Evolutionary conservation across 2,113 vertebrate genomes (phyloP).

Genomic region (Chloropsis cyanopogon): DNA sequence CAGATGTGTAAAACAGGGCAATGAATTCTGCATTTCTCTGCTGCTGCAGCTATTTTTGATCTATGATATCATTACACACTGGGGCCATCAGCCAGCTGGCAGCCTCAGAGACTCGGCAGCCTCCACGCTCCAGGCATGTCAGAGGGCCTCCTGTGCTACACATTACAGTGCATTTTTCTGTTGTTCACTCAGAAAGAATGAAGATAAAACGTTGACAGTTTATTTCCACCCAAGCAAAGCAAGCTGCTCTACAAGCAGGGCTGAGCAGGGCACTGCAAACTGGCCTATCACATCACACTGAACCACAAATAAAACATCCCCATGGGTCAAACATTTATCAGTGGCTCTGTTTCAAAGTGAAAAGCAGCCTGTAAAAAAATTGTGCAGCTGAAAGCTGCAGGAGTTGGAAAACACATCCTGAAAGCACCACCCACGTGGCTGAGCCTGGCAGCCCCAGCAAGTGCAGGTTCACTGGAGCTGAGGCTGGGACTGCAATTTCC

Average conservation of each 20-base stretch:
- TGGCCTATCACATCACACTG: fast-evolving
- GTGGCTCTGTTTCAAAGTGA: not conserved
- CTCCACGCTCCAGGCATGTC: not conserved
- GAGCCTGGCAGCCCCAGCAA: not conserved
- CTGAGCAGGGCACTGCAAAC: not conserved
- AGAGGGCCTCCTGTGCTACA: slow-evolving; percentile 2
- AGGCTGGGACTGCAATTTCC: not conserved
- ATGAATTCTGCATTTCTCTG: not conserved
- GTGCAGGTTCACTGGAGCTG: not conserved
- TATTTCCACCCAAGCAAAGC: not conserved
- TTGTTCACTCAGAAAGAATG: not conserved
- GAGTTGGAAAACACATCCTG: not conserved
- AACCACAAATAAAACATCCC: not conserved
- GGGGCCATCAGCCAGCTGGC: slow-evolving; percentile 42
- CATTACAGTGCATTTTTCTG: not conserved
- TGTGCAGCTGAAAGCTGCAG: not conserved
- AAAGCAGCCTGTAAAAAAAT: not conserved
- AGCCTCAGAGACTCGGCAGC: not conserved
- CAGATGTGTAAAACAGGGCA: not conserved
- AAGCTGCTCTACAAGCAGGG: not conserved
- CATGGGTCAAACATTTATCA: not conserved
- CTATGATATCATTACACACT: slow-evolving; percentile 22
- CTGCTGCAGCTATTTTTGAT: slow-evolving; percentile 45
- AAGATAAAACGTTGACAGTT: not conserved
- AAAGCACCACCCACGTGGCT: not conserved